phyloP scores from a whole-genome alignment of 2,797 vertebrate species.

The Rhyacichthys aspro region DNA sequence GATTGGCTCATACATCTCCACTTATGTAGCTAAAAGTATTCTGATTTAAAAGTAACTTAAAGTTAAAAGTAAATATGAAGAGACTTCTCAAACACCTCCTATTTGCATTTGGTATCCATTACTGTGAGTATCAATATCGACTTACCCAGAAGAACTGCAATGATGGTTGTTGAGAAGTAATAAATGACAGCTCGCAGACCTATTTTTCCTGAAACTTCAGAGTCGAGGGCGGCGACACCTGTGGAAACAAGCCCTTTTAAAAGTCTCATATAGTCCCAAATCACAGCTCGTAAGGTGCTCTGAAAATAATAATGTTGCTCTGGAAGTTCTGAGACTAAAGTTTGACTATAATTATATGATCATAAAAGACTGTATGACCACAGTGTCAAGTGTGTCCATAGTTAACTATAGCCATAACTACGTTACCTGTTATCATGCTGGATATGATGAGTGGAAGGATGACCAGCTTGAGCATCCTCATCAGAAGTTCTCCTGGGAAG shows the following conservation, averaged over 20 bases:
- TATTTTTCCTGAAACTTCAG: slow-evolving; percentile 92
- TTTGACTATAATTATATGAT: neutral
- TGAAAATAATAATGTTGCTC: neutral
- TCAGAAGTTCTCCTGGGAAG: slow-evolving; percentile 95
- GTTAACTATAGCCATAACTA: neutral
- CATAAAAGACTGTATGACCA: no score
- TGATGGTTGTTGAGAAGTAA: slow-evolving; percentile 93
- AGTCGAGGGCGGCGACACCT: slow-evolving; percentile 98
- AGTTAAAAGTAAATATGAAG: no score
- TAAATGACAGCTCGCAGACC: slow-evolving; percentile 92
- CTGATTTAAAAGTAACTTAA: no score
- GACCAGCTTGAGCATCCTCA: slow-evolving; percentile 97
- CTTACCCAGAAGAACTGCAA: slow-evolving; percentile 94
- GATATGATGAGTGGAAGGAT: slow-evolving; percentile 96
- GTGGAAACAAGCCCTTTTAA: slow-evolving; percentile 14
- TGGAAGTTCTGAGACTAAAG: neutral
- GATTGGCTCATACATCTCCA: neutral
- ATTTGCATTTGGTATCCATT: no score
- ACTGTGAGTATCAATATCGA: no score
- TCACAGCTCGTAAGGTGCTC: no score
- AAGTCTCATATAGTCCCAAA: neutral
- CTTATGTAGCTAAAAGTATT: no score
- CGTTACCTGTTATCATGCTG: slow-evolving; percentile 97
- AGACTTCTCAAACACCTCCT: no score
- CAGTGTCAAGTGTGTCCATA: no score